Evolutionary conservation across 2,888 invertebrate genomes (phyloP), one percentile per base, ranked within the genome.

Genomic region (Punctoribates punctum): DNA sequence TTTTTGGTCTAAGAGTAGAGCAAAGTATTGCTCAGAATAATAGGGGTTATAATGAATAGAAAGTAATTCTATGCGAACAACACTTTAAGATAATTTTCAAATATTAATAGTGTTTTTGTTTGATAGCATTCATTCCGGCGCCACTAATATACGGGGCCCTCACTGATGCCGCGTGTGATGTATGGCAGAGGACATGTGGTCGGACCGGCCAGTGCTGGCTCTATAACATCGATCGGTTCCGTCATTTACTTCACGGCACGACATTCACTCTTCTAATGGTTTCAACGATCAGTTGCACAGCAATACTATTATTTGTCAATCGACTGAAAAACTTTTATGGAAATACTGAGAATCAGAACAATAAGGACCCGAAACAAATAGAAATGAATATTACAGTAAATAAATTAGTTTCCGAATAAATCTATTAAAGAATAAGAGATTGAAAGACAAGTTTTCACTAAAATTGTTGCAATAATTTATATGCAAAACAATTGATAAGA

Each of bases 121-220:
- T 34, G 3, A 11, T 77, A 79, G 80, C 79, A 0, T 80, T 79
- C 54, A 80, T 80, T 20, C 80, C 80, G n/a, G 78, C 78, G 34
- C 80, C 80, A 13, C 46, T 80, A 17, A 77, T 80, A n/a, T 80
- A 78, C 38, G 80, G 80, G 0, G 78, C 78, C 6, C 65, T 80
- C 0, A 78, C 78, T 5, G 80, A 80, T 73, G 75, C 77, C 1
- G 79, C 80, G 11, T 80, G 80, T 42, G 23, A 77, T 17, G 77
- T 80, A 1, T 80, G 80, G 80, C 79, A 80, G 70, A 57, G 77
- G 42, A 77, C 77, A 9, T 80, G 80, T 20, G 79, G 79, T 1
- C 74, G 76, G 46, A 78, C 77, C 1, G 80, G 80, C 13, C 79
- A 80, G 17, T 80, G 80, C 60, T 80, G 80, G 80, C 74, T 80